Evolutionary conservation across 2,888 invertebrate species (phyloP).

Genomic region (Hydraecia micacea): DNA sequence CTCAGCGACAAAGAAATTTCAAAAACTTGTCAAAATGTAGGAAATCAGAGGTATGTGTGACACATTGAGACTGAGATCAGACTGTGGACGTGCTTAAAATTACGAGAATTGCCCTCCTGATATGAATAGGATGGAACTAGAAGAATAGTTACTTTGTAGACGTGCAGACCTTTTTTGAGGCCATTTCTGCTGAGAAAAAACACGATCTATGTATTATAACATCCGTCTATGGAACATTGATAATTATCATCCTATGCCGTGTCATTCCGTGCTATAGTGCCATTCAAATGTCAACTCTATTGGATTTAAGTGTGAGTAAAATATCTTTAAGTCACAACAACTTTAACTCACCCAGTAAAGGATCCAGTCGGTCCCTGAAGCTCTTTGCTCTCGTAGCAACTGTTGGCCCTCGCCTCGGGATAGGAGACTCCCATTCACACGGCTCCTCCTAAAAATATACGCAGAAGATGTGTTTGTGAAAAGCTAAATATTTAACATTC

Average conservation of each 20-base stretch:
- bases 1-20: no score
- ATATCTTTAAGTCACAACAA: background rate
- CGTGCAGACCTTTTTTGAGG: background rate
- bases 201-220: no score
- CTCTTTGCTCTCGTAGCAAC: conserved; percentile 92
- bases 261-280: background rate
- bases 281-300: background rate
- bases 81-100: no score
- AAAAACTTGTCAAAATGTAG: no score
- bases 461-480: no score
- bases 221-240: background rate
- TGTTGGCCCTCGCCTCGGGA: conserved; percentile 79
- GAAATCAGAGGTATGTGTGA: no score
- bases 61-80: no score
- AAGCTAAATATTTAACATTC: background rate
- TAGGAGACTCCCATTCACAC: conserved; percentile 87
- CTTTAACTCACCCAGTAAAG: conserved; percentile 91
- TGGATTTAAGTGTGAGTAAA: background rate
- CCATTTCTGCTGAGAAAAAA: background rate
- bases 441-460: conserved; percentile 80
- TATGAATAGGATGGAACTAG: background rate
- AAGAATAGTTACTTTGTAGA: background rate
- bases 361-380: conserved; percentile 94
- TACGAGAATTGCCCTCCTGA: no score
- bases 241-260: background rate